Conservation (phyloP, 2,113 vertebrate genomes). For the Galeopterus variegatus region DNA sequence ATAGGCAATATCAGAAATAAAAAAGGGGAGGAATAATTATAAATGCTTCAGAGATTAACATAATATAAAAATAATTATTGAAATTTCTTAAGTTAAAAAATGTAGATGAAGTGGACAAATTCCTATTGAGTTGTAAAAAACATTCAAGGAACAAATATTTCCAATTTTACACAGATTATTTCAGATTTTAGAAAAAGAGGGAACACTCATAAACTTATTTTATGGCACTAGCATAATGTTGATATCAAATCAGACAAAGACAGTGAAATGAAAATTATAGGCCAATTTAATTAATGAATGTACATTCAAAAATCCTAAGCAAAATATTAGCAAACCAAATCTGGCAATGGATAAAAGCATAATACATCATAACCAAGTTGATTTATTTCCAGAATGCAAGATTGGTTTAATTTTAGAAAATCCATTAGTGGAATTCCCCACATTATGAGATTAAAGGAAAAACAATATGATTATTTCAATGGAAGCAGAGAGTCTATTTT, state of each 20-base stretch:
- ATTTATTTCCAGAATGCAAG: conserved; percentile 35
- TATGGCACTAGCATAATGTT: background rate
- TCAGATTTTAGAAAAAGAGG: background rate
- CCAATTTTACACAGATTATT: conserved; percentile 12
- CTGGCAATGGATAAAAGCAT: background rate
- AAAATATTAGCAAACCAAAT: conserved; percentile 40
- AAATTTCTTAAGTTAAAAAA: background rate
- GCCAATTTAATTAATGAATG: background rate
- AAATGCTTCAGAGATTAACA: conserved; percentile 3
- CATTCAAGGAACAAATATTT: background rate
- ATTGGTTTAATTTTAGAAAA: conserved; percentile 55
- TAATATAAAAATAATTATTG: background rate
- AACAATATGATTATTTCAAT: conserved; percentile 33
- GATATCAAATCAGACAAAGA: background rate
- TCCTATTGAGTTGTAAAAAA: conserved; percentile 37
- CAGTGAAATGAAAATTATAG: background rate
- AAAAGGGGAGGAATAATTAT: background rate
- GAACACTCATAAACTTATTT: background rate
- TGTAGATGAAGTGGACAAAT: background rate
- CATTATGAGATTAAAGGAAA: conserved; percentile 2
- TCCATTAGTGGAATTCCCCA: background rate
- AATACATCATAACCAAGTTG: background rate
- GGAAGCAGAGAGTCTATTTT: background rate
- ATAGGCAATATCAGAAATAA: background rate
- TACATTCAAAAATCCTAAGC: background rate